Evolutionary conservation across 1,140 invertebrate species (phyloP), one percentile per base, ranked within the genome.

Genomic region (Nephotettix cincticeps): DNA sequence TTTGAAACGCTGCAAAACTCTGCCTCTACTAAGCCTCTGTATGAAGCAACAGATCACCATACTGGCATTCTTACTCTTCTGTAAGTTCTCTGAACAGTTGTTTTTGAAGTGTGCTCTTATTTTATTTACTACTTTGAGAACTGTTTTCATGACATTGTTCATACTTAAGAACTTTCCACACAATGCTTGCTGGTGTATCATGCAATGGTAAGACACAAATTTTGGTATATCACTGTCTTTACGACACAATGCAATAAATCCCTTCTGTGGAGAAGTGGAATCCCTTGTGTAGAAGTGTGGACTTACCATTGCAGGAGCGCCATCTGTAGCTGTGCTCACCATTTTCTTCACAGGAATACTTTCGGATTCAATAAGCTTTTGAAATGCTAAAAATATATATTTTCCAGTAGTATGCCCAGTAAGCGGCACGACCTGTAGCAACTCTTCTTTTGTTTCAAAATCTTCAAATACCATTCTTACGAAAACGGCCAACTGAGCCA

Each of bases 1-100:
- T 9, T 40, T 40, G 36, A 56, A 56, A 56, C 21, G 14, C 21
- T 56, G 23, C 21, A 56, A n/a, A 23, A n/a, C 51, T 56, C 51
- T 56, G 51, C 51, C 23, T 14, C 14, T 14, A 4, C 51, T n/a
- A 56, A 56, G 23, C 51, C n/a, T n/a, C 51, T 56, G 51, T 56
- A 11, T 56, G 51, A 56, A 56, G 51, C 51, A 56, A 56, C 51
- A 14, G 19, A 56, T 56, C 51, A 56, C 19, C 51, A 56, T 56
- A 56, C 51, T 40, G 36, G 17, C 36, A 40, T 40, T 40, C n/a
- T n/a, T n/a, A n/a, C n/a, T n/a, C n/a, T n/a, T n/a, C n/a, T n/a
- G n/a, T n/a, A n/a, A n/a, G n/a, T 40, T 40, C 36, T 40, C 36
- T 9, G 36, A 40, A 40, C 36, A 40, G 36, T 40, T 17, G 36